phyloP scores from a whole-genome alignment of 2,888 invertebrate species.

The Linnaemya vulpina region DNA sequence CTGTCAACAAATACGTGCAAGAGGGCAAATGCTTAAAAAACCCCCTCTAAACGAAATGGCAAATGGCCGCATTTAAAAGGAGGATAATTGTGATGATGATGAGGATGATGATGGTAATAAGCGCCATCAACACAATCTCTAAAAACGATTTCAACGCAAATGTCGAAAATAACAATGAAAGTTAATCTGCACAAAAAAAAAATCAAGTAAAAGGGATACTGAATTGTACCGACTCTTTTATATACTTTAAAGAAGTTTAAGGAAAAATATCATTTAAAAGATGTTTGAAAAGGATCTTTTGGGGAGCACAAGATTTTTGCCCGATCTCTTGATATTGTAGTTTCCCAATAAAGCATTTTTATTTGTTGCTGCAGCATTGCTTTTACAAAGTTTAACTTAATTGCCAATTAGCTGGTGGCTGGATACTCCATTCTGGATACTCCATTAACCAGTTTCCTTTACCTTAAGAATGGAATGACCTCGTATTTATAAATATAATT shows the following conservation, averaged over 20 bases:
- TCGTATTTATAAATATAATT: background rate
- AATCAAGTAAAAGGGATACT: background rate
- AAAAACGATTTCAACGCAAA: slow-evolving; percentile 62
- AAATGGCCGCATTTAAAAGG: slow-evolving; percentile 79
- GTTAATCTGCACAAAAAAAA: slow-evolving; percentile 8
- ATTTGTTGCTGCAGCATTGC: too few relatives aligned
- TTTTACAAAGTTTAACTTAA: too few relatives aligned
- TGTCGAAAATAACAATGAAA: slow-evolving; percentile 63
- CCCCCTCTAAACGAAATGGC: slow-evolving; percentile 76
- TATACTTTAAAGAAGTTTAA: background rate
- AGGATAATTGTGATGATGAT: slow-evolving; percentile 45
- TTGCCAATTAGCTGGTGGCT: too few relatives aligned
- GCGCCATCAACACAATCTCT: slow-evolving; percentile 67
- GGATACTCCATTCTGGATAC: too few relatives aligned
- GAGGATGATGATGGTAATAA: slow-evolving; percentile 76
- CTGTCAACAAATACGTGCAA: slow-evolving; percentile 68
- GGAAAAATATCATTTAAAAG: background rate
- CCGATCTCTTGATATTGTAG: too few relatives aligned
- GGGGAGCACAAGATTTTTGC: too few relatives aligned
- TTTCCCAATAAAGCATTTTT: too few relatives aligned
- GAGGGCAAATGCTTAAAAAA: slow-evolving; percentile 79
- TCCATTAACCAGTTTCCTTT: too few relatives aligned
- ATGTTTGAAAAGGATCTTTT: too few relatives aligned
- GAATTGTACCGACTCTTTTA: background rate
- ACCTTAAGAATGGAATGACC: too few relatives aligned